Evolutionary conservation across 2,113 vertebrate species (phyloP).

Genomic region (Mesitornis unicolor): DNA sequence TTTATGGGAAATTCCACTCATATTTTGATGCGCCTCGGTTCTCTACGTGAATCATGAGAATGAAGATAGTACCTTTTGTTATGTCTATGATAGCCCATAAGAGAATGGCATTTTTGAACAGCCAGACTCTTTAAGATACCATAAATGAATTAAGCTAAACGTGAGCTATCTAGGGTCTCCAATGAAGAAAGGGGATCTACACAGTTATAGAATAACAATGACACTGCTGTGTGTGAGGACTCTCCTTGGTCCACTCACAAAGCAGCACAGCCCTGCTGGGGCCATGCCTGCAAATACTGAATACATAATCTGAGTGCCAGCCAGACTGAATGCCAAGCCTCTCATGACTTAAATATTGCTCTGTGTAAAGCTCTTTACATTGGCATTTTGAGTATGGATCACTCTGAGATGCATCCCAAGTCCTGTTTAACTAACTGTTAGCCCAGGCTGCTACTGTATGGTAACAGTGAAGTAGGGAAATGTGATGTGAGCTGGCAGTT

Average conservation of each 20-base stretch:
- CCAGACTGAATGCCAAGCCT: not conserved
- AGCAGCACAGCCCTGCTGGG: not conserved
- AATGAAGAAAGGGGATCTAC: not conserved
- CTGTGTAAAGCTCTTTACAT: not conserved
- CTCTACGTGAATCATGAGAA: not conserved
- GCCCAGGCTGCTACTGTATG: not conserved
- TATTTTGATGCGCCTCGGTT: not conserved
- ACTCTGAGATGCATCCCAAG: not conserved
- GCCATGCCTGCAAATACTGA: not conserved
- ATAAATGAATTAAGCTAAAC: not conserved
- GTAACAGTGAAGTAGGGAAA: not conserved
- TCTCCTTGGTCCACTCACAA: not conserved
- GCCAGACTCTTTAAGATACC: not conserved
- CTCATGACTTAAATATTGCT: not conserved
- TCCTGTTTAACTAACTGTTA: not conserved
- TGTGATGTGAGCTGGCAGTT: accelerated
- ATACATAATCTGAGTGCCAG: not conserved
- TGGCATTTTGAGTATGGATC: not conserved
- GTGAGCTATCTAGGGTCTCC: not conserved
- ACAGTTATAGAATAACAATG: not conserved
- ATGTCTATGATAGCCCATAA: not conserved
- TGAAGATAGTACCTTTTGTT: not conserved
- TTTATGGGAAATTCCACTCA: not conserved
- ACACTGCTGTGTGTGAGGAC: not conserved
- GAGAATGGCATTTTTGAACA: conserved; percentile 19